Percentiles rank a stretch among this genome's conserved stretches.
Evolutionary conservation across 2,113 vertebrate genomes (phyloP).

Genomic region (Lasiurus cinereus): DNA sequence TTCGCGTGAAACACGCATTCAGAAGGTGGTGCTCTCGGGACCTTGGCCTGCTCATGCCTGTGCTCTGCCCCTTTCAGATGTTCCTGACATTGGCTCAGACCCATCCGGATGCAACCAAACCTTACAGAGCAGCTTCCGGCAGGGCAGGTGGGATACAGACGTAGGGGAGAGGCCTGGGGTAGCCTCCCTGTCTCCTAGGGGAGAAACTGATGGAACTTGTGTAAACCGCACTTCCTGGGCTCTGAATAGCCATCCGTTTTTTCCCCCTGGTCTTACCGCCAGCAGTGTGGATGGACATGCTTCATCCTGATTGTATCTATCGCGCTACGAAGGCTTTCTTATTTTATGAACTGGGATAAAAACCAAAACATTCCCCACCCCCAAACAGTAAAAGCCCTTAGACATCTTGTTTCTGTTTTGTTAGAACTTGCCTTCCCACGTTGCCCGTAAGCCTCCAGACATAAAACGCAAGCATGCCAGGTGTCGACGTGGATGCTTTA

Average conservation of each 20-base stretch:
- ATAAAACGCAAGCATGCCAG: neutral
- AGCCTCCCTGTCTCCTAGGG: neutral
- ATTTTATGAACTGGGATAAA: neutral
- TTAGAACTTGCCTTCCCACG: neutral
- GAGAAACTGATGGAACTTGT: conserved; percentile 24
- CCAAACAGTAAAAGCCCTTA: neutral
- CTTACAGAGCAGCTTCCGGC: conserved; percentile 11
- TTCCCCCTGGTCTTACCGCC: neutral
- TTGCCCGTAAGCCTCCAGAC: neutral
- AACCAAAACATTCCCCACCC: neutral
- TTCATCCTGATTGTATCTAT: neutral
- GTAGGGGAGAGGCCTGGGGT: neutral
- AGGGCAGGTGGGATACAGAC: neutral
- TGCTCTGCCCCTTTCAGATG: conserved; percentile 59
- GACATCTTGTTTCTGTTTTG: conserved; percentile 10
- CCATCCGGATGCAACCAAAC: conserved; percentile 8
- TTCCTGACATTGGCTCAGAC: conserved; percentile 69
- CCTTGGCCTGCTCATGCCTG: neutral
- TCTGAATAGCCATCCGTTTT: neutral
- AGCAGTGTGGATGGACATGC: neutral
- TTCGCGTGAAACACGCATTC: neutral
- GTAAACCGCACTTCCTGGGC: neutral
- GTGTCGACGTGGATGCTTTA: neutral
- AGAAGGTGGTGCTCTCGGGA: neutral
- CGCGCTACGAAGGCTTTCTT: neutral